Evolutionary conservation across 2,113 vertebrate genomes (phyloP).

Genomic region (Balaeniceps rex): DNA sequence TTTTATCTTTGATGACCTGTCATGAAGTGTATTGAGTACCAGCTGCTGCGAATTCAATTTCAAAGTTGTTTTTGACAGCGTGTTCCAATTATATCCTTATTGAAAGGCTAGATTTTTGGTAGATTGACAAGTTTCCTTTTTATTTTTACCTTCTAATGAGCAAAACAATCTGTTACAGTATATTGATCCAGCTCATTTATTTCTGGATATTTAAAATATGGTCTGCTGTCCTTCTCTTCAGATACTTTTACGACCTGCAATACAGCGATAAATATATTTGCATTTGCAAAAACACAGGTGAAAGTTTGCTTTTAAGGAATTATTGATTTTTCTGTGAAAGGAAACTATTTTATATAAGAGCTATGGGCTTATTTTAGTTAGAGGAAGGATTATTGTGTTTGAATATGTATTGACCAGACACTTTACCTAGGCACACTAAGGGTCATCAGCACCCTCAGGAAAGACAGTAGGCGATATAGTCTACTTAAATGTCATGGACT

Average conservation of each 20-base stretch:
- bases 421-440: not conserved
- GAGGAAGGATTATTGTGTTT: not conserved
- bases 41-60: conserved; percentile 63
- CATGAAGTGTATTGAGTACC: conserved; percentile 52
- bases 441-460: not conserved
- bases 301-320: not conserved
- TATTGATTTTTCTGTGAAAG: not conserved
- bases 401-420: not conserved
- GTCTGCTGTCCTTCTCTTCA: not conserved
- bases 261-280: not conserved
- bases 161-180: conserved; percentile 61
- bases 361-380: not conserved
- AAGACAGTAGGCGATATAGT: not conserved
- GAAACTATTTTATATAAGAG: not conserved
- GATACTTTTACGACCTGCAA: not conserved
- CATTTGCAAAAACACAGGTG: not conserved
- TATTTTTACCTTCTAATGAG: conserved; percentile 62
- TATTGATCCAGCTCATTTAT: conserved; percentile 55
- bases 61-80: conserved; percentile 53
- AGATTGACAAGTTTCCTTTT: conserved; percentile 60
- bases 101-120: conserved; percentile 57
- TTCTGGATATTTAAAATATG: conserved; percentile 31
- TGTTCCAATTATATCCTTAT: conserved; percentile 63
- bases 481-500: not conserved
- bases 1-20: conserved; percentile 61